Evolutionary conservation across 2,888 invertebrate species (phyloP), one percentile per base, ranked within the genome.

Genomic region (Drosophila macrospina): DNA sequence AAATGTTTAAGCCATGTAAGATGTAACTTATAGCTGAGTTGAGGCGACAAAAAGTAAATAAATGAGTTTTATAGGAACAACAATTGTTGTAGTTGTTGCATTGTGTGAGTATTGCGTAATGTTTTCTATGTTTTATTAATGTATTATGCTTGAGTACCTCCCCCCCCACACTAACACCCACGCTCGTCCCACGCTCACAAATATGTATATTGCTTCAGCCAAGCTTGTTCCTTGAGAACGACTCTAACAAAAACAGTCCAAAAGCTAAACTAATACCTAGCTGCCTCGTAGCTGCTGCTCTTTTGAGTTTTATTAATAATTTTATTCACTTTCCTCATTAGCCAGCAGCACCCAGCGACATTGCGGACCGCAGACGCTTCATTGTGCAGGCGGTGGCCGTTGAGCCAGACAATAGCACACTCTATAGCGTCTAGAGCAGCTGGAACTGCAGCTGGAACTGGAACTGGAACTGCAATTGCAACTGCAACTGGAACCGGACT

Each of bases 351-450:
- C 51, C 74, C 28, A 67, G 63, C 42, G 56, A 66, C 32, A 32
- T 70, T 5, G 57, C 50, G 50, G 90, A 91, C 75, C 91, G 92
- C 50, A 84, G 86, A 60, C 90, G 90, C 63, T 91, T 90, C 70
- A 91, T 92, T 57, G 74, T 92, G 11, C 91, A 91, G 74, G 90
- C 92, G 34, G 86, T 91, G 47, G 81, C 89, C 68, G 86, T 92
- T 59, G 90, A 91, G 47, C 76, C 86, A 57, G 90, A 89, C 68
- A 91, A 91, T 68, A 90, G 78, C 76, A 91, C 91, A 60, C 69
- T 90, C 28, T 91, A 91, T 56, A 86, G 73, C 63, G 59, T 82
- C 36, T 82, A 51, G 62, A 39, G 15, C 28, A 4, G 37, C 26
- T 16, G 8, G 10, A 20, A 11, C 11, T 6, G 48, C 20, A 34